phyloP scores from a whole-genome alignment of 2,888 invertebrate genomes.

The Nomada ruficornis region DNA sequence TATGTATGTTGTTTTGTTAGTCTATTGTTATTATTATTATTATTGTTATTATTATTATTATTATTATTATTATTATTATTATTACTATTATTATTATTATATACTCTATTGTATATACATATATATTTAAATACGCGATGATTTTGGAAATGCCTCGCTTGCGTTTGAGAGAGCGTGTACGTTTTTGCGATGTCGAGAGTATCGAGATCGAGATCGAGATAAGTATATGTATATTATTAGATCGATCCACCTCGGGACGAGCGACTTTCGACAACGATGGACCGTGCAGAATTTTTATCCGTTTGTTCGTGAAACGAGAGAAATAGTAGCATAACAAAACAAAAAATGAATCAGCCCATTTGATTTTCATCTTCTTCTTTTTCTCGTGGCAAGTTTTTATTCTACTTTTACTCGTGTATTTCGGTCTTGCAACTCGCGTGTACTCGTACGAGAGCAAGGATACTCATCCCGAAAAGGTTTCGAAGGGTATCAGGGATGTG shows the following conservation, averaged over 20 bases:
- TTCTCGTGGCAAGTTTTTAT: background rate
- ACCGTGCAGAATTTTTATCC: conserved; percentile 26
- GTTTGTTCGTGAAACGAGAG: background rate
- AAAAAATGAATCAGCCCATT: background rate
- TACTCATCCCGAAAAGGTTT: conserved; percentile 42
- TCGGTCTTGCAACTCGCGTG: conserved; percentile 6
- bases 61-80: too few species aligned
- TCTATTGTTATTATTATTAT: conserved; percentile 1
- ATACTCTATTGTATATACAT: background rate
- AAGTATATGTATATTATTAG: conserved; percentile 9
- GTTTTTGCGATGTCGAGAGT: conserved; percentile 10
- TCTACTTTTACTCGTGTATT: conserved; percentile 14
- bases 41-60: too few species aligned
- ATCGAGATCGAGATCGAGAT: conserved; percentile 1
- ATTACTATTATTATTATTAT: background rate
- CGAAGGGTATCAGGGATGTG: conserved; percentile 65
- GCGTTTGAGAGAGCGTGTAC: conserved; percentile 27
- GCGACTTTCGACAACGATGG: conserved; percentile 25
- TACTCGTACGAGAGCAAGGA: conserved; percentile 26
- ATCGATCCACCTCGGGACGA: conserved; percentile 36
- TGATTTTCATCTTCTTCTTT: conserved; percentile 1
- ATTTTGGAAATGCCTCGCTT: conserved; percentile 27
- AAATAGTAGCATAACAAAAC: background rate
- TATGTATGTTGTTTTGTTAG: too few species aligned
- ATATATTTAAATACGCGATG: conserved; percentile 21